phyloP scores from a whole-genome alignment of 2,888 invertebrate species.

The Pollenia griseotomentosa region DNA sequence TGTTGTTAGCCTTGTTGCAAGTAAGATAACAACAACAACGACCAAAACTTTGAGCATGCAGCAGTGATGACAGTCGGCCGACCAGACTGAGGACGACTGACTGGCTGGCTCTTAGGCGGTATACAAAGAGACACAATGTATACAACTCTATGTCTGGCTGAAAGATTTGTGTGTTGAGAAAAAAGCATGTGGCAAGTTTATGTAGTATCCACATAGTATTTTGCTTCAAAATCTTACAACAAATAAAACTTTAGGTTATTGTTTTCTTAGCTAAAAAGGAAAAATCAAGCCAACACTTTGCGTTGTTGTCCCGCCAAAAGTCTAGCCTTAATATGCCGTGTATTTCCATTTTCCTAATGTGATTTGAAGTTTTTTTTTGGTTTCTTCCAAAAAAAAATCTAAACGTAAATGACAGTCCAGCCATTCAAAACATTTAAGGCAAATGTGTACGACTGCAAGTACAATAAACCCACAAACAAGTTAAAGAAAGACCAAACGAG shows the following conservation, averaged over 20 bases:
- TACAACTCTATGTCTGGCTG: slow-evolving; percentile 66
- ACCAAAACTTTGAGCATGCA: slow-evolving; percentile 35
- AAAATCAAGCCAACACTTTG: slow-evolving; percentile 59
- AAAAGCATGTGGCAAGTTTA: slow-evolving; percentile 62
- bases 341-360: slow-evolving; percentile 49
- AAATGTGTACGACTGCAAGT: slow-evolving; percentile 40
- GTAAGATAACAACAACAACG: slow-evolving; percentile 36
- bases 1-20: slow-evolving; percentile 69
- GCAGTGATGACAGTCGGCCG: slow-evolving; percentile 67
- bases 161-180: slow-evolving; percentile 50
- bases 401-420: slow-evolving; percentile 68
- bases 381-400: slow-evolving; percentile 39
- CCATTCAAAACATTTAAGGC: slow-evolving; percentile 63
- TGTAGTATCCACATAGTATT: slow-evolving; percentile 36
- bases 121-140: slow-evolving; percentile 41
- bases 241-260: slow-evolving; percentile 36
- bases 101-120: slow-evolving; percentile 71
- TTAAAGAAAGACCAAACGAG: slow-evolving; percentile 46
- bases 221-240: slow-evolving; percentile 43
- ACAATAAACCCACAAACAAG: slow-evolving; percentile 24
- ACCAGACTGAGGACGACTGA: slow-evolving; percentile 69
- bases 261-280: slow-evolving; percentile 18
- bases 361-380: slow-evolving; percentile 32
- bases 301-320: slow-evolving; percentile 73
- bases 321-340: slow-evolving; percentile 66